Base-by-base conservation (phyloP, 1,140 invertebrate species). In the Caenorhabditis elegans region DNA sequence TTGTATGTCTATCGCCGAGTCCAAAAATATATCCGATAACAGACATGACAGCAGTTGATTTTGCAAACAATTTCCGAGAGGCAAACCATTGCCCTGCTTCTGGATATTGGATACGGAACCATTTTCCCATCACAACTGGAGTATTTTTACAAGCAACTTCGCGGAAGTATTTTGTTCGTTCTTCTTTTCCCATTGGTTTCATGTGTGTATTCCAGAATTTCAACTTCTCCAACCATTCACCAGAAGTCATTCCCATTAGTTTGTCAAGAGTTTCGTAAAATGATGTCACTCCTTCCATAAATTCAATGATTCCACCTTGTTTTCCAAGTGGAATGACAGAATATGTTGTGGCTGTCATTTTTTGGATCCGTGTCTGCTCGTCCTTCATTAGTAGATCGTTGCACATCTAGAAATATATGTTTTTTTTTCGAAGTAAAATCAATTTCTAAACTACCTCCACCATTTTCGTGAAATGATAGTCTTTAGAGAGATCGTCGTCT, bases 21-120 rank as follows among this genome's bases (percentile, higher is more conserved):
- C 97, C 97, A 24, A 99, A 91, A 80, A 99, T 95, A 87, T 98
- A 99, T 46, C 98, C 97, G 55, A 98, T 95, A 92, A 99, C 97
- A 0, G 95, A 97, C 94, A 99, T 99, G 0, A 98, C 96, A 51
- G 97, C 97, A 15, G 94, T 93, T 8, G 96, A 97, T 22, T 70
- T 70, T 8, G 60, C 60, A 70, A 70, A 70, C n/a, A 13, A 3
- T n/a, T 70, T 70, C n/a, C 60, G 2, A n/a, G 34, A 19, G 8
- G 60, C 60, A 39, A 39, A 70, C 60, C 60, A 70, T 43, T 70
- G 28, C 11, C 60, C 60, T 2, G 60, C 60, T 22, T 70, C 60
- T 19, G 60, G 60, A 70, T 70, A 70, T 22, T 70, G 31, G 4
- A 70, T 11, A 39, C 60, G 60, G 60, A 70, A 70, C 60, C 60